Base-by-base conservation (phyloP, 2,888 invertebrate species). In the Sarcophaga caerulescens region DNA sequence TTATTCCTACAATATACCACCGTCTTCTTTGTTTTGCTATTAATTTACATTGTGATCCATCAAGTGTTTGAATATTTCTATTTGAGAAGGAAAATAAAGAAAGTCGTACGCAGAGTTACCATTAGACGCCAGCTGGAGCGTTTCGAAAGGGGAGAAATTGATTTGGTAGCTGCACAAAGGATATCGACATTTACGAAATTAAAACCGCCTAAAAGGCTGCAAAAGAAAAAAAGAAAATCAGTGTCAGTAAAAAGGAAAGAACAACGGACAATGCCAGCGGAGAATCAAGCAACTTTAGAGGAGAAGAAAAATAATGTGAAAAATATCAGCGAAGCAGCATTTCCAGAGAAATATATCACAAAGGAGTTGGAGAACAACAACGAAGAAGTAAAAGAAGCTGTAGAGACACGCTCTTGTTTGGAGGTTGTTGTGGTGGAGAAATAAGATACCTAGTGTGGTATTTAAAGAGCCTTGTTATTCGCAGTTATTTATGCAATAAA, bases 31-130 rank as follows among this genome's bases (percentile, higher is more conserved):
- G 11, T 85, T 23, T 45, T 81, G 45, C 77, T 85, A 2, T 5
- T 85, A 10, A 12, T 77, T 4, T 85, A 85, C 21, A 23, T 77
- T 25, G 19, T 81, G 21, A 69, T 85, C 4, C 69, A 85, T 78
- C 73, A 59, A 4, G 25, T 85, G 6, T 77, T 85, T 63, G 85
- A 85, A 14, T 59, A 85, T 74, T 65, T 73, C 5, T 81, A 85
- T 69, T 69, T 81, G 73, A 69, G 68, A 35, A 45, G 78, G 44
- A 69, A 74, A 19, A 68, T 85, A 23, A 73, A 63, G 23, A 77
- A 77, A 19, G 63, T 23, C 6, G 69, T 85, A n/a, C 77, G 81
- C 10, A 78, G 25, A 25, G 23, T 76, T 6, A 81, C 74, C 12
- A 45, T 85, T 0, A 77, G 63, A 59, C 81, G 77, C 21, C 81